Conservation (phyloP, 2,797 vertebrate genomes). For the Amniataba percoides region DNA sequence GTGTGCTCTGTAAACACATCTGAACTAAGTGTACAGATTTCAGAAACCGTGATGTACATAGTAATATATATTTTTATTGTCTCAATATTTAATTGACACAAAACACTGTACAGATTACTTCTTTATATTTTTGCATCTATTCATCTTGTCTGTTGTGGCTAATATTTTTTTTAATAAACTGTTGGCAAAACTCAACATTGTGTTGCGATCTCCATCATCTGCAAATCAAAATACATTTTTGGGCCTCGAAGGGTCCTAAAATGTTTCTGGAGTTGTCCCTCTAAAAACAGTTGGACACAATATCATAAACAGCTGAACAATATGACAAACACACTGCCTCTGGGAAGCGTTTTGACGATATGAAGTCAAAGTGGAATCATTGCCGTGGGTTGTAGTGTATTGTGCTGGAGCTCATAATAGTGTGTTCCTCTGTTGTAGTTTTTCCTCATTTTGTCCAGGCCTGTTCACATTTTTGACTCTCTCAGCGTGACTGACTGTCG, state of each 20-base stretch:
- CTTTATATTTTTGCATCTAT: slow-evolving; percentile 26
- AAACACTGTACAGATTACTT: slow-evolving; percentile 42
- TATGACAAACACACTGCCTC: background rate
- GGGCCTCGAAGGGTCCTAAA: slow-evolving; percentile 21
- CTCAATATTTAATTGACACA: slow-evolving; percentile 39
- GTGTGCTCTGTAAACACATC: slow-evolving; percentile 3
- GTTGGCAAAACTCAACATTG: slow-evolving; percentile 26
- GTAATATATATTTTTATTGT: slow-evolving; percentile 58
- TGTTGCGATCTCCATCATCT: slow-evolving; percentile 13
- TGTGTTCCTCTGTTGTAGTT: background rate
- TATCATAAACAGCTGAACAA: background rate
- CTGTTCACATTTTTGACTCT: slow-evolving; percentile 17
- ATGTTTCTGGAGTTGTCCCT: slow-evolving; percentile 16
- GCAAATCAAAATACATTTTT: slow-evolving; percentile 18
- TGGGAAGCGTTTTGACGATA: background rate
- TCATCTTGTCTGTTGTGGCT: slow-evolving; percentile 18
- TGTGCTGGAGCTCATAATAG: background rate
- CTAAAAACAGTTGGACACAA: slow-evolving; percentile 20
- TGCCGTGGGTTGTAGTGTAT: background rate
- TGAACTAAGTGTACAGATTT: background rate
- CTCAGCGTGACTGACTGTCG: slow-evolving; percentile 19
- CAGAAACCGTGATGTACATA: slow-evolving; percentile 5
- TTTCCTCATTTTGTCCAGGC: background rate
- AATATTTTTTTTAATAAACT: slow-evolving; percentile 52
- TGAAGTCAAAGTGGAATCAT: background rate